Percentiles rank a stretch among this genome's conserved stretches.
These are phyloP conservation scores for Gymnosoma rotundatum DNA, from an alignment of 2,888 invertebrate genomes.

Conservation along the genomic window DNA sequence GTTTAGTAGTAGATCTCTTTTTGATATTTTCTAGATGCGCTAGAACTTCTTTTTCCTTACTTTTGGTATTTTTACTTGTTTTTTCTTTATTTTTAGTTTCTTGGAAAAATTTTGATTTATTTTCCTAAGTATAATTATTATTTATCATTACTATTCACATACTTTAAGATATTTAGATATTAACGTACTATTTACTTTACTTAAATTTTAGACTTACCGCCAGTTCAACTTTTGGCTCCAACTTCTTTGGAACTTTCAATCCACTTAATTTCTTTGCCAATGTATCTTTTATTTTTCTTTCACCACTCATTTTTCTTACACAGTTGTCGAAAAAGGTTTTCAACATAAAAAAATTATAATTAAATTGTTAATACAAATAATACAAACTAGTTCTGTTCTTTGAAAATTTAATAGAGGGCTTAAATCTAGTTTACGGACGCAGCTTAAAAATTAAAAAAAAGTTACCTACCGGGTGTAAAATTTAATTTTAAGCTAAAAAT, in stretches of 20 bases:
- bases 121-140: slow-evolving; percentile 37
- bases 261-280: slow-evolving; percentile 61
- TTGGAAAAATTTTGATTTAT: slow-evolving; percentile 20
- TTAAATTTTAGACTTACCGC: slow-evolving; percentile 26
- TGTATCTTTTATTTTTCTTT: slow-evolving; percentile 32
- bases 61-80: slow-evolving; percentile 2
- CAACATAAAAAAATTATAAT: slow-evolving; percentile 29
- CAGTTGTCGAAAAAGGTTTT: background rate
- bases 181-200: background rate
- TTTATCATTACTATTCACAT: no score
- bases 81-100: slow-evolving; percentile 25
- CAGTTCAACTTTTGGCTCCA: slow-evolving; percentile 16
- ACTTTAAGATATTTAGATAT: no score
- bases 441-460: no score
- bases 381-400: no score
- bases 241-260: slow-evolving; percentile 4
- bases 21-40: background rate
- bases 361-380: background rate
- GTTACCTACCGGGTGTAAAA: no score
- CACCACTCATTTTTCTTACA: slow-evolving; percentile 38
- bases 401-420: no score
- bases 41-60: background rate
- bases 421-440: no score
- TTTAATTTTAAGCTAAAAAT: no score
- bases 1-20: background rate